phyloP scores from a whole-genome alignment of 2,888 invertebrate species.

The Chydorus sphaericus region DNA sequence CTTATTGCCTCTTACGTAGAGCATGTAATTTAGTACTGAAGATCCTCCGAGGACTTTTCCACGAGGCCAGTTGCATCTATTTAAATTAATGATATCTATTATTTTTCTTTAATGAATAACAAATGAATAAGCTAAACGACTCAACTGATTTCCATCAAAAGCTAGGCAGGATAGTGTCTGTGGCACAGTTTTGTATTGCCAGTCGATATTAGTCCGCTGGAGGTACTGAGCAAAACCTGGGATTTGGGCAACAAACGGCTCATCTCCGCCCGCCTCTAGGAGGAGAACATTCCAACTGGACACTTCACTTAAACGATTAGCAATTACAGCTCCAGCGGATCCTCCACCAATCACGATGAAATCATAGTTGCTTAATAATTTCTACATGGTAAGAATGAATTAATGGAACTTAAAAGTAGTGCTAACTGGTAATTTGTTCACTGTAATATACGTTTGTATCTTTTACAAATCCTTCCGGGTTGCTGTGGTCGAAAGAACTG shows the following conservation, averaged over 20 bases:
- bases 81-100: background rate
- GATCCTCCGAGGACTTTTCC: slow-evolving; percentile 84
- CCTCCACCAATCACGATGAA: slow-evolving; percentile 71
- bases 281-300: slow-evolving; percentile 46
- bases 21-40: slow-evolving; percentile 80
- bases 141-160: slow-evolving; percentile 7
- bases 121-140: too few relatives aligned
- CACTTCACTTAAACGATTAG: slow-evolving; percentile 55
- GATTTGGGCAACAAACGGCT: slow-evolving; percentile 52
- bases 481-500: background rate
- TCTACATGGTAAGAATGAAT: too few relatives aligned
- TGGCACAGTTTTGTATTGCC: slow-evolving; percentile 65
- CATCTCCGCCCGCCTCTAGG: slow-evolving; percentile 63
- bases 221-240: slow-evolving; percentile 54
- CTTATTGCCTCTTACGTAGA: slow-evolving; percentile 71
- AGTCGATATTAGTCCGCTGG: slow-evolving; percentile 59
- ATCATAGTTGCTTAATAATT: slow-evolving; percentile 40
- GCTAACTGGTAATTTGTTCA: too few relatives aligned
- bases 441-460: background rate
- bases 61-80: slow-evolving; percentile 63
- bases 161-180: slow-evolving; percentile 30
- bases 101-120: too few relatives aligned
- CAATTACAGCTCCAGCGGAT: slow-evolving; percentile 68
- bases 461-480: background rate
- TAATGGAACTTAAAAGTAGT: too few relatives aligned